Evolutionary conservation across 2,797 vertebrate species (phyloP).

Genomic region (Merluccius polli): DNA sequence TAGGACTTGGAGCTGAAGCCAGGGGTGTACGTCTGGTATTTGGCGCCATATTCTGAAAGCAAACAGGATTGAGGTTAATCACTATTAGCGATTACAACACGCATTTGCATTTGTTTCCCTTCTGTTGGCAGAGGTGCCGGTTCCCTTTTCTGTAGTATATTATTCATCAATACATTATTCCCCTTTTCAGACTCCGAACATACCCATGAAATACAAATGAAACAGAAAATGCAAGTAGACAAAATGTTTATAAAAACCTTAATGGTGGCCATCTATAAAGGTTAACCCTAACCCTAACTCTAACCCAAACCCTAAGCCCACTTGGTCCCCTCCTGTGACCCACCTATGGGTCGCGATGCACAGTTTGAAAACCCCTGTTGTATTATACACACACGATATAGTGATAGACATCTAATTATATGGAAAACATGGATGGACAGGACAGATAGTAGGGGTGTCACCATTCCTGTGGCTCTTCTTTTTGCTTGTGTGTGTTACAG

Average conservation of each 20-base stretch:
- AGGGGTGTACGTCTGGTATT: slow-evolving; percentile 65
- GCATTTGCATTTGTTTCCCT: not conserved
- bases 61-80: not conserved
- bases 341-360: not conserved
- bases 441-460: too few relatives aligned
- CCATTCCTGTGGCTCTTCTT: too few relatives aligned
- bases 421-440: not conserved
- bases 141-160: not conserved
- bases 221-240: not conserved
- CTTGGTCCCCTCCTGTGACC: not conserved
- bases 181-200: not conserved
- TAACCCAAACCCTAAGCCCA: too few relatives aligned
- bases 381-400: not conserved
- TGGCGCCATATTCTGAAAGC: slow-evolving; percentile 66
- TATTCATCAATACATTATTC: not conserved
- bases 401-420: not conserved
- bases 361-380: not conserved
- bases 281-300: too few relatives aligned
- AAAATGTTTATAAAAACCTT: not conserved
- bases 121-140: not conserved
- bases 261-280: not conserved
- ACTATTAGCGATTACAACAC: not conserved
- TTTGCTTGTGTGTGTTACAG: too few relatives aligned
- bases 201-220: not conserved
- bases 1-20: slow-evolving; percentile 71